Conservation (phyloP, 2,113 vertebrate species). For the Nipponia nippon region DNA sequence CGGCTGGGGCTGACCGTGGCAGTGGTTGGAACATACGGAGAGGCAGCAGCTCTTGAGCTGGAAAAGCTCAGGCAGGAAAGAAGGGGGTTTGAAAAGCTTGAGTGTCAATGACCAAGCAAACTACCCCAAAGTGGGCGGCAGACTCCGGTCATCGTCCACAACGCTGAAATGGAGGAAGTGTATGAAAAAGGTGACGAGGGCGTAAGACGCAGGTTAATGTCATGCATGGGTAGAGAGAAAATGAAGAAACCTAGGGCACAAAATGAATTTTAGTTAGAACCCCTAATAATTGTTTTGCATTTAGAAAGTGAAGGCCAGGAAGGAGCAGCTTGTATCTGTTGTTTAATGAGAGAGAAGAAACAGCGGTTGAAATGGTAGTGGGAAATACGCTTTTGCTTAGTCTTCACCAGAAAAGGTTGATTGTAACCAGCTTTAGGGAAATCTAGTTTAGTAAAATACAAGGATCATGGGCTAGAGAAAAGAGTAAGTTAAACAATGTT, state of each 20-base stretch:
- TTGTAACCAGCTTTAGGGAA: background rate
- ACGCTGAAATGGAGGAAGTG: background rate
- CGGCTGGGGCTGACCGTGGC: background rate
- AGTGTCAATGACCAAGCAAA: background rate
- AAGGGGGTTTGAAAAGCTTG: accelerated
- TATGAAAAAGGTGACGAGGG: background rate
- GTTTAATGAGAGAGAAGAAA: background rate
- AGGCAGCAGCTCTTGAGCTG: background rate
- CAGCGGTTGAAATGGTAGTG: accelerated
- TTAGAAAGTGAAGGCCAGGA: background rate
- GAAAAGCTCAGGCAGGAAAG: background rate
- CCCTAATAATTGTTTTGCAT: background rate
- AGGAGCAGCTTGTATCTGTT: accelerated
- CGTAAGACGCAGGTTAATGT: accelerated
- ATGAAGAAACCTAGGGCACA: no score
- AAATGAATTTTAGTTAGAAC: background rate
- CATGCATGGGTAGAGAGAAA: background rate
- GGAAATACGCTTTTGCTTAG: background rate
- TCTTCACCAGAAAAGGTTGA: background rate
- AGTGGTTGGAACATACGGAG: accelerated
- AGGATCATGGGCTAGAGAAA: background rate
- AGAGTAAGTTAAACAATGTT: accelerated
- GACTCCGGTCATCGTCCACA: accelerated
- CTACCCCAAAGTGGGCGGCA: no score
- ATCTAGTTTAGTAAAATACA: no score